phyloP scores from a whole-genome alignment of 2,113 vertebrate genomes.

The Pterocles gutturalis region DNA sequence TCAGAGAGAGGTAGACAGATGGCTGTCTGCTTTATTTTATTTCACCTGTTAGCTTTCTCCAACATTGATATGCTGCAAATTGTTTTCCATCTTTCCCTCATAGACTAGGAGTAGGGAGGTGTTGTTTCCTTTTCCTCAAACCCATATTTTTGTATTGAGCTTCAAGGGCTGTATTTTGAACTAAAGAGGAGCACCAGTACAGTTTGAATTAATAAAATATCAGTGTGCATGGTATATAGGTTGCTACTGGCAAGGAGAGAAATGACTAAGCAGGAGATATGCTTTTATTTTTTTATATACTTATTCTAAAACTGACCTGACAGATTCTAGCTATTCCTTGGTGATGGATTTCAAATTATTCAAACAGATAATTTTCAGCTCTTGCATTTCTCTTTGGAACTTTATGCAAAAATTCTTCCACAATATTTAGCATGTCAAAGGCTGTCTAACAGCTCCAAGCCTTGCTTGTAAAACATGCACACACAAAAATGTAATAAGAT shows the following conservation, averaged over 20 bases:
- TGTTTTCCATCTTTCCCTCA: conserved; percentile 1
- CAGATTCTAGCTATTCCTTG: conserved; percentile 34
- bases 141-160: not conserved
- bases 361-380: conserved; percentile 53
- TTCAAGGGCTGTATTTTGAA: conserved; percentile 49
- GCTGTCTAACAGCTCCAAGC: conserved; percentile 19
- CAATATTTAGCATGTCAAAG: conserved; percentile 59
- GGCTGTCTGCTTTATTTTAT: not conserved
- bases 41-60: not conserved
- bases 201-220: conserved; percentile 57
- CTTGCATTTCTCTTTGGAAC: conserved; percentile 34
- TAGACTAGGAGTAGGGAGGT: not conserved
- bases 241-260: conserved; percentile 33
- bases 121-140: not conserved
- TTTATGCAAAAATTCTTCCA: not conserved
- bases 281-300: not conserved
- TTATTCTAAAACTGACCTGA: conserved; percentile 48
- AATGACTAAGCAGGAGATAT: not conserved
- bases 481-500: conserved; percentile 7
- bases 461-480: not conserved
- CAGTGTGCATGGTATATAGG: not conserved
- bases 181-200: not conserved
- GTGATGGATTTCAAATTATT: conserved; percentile 37
- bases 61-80: not conserved
- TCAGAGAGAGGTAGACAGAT: not conserved